phyloP scores from a whole-genome alignment of 1,140 invertebrate genomes.

The Calephelis virginiensis region DNA sequence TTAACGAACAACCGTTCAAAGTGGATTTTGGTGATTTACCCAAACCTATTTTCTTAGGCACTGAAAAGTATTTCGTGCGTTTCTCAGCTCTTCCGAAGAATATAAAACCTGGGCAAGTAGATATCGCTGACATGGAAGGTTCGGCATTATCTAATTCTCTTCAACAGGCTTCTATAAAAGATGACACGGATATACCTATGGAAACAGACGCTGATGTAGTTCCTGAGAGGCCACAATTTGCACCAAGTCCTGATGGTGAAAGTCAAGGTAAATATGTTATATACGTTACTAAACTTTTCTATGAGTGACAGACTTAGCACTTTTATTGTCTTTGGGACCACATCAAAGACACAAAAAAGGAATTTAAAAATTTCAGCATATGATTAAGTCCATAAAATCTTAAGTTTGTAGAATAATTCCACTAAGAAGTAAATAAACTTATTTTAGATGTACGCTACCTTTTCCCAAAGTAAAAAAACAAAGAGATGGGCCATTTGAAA shows the following conservation, averaged over 20 bases:
- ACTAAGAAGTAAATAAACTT: too few relatives aligned
- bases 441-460: too few relatives aligned
- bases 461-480: too few relatives aligned
- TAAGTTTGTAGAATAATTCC: too few relatives aligned
- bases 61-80: conserved; percentile 90
- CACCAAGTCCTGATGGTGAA: conserved; percentile 59
- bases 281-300: neutral
- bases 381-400: too few relatives aligned
- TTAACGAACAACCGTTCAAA: conserved; percentile 90
- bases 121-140: conserved; percentile 84
- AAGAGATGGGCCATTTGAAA: too few relatives aligned
- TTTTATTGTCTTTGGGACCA: too few relatives aligned
- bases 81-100: conserved; percentile 87
- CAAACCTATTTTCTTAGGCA: conserved; percentile 89
- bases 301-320: too few relatives aligned
- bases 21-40: conserved; percentile 95
- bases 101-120: conserved; percentile 83
- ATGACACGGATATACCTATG: conserved; percentile 35
- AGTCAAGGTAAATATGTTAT: conserved; percentile 54
- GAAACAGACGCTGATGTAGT: conserved; percentile 40
- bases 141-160: conserved; percentile 19
- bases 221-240: conserved; percentile 35
- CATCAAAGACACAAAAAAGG: too few relatives aligned
- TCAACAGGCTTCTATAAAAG: conserved; percentile 19
- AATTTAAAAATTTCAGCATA: too few relatives aligned